Evolutionary conservation across 2,797 vertebrate species (phyloP), one percentile per base, ranked within the genome.

Genomic region (Hyperoplus lanceolatus): DNA sequence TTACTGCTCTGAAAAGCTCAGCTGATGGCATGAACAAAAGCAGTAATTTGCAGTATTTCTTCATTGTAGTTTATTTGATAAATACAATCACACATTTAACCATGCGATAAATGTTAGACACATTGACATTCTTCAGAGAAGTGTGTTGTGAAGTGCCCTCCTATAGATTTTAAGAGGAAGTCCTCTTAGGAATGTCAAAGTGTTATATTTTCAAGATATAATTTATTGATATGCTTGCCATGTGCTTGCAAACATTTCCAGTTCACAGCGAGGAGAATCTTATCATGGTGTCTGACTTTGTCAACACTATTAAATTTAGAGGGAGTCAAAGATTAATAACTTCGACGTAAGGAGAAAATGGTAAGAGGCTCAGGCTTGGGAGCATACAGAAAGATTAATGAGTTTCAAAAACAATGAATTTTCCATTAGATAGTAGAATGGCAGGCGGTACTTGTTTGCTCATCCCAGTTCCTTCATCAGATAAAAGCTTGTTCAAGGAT

Each of bases 281-380:
- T 94, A 95, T 95, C 93, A 91, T 74, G 77, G 80, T 86, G 86
- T 87, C 87, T 93, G 92, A 93, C 92, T 95, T 91, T 94, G 94
- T 95, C 92, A 94, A 94, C 93, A 92, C 86, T 93, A 91, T 93
- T 94, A 94, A 81, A 94, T 94, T 94, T 87, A 55, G 79, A 90
- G 82, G 80, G 81, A 92, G 88, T 90, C 88, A 29, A 83, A 93
- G 94, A 95, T 95, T 94, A 94, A 95, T 94, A 94, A 94, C 92
- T 88, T 92, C 78, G 84, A 90, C 82, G 78, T 90, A 88, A 75
- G 75, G 82, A 67, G 87, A 88, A 90, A 92, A 90, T 84, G 69
- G 87, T 70, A 80, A 86, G 87, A 81, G 72, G 71, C 10, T 12
- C 74, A 60, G 70, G 75, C 82, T 80, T 77, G 71, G 76, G 83